Conservation (phyloP, 1,140 invertebrate genomes). For the Trachymyrmex cornetzi region DNA sequence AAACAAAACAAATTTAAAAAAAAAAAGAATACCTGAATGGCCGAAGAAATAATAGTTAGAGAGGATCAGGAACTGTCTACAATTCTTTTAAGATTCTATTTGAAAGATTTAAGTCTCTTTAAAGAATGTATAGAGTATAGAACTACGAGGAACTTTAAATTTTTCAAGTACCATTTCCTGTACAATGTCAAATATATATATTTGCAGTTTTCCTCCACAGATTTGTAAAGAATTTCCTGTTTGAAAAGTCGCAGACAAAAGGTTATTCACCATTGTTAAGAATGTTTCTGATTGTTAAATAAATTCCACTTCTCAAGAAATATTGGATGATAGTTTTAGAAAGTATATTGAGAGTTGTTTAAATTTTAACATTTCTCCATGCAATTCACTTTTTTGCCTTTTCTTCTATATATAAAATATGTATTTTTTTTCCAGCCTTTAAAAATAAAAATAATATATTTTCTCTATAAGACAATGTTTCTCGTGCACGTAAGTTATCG, state of each 20-base stretch:
- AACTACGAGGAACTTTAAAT: not conserved
- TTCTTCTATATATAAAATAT: not conserved
- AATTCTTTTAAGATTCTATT: not conserved
- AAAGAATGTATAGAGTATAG: not conserved
- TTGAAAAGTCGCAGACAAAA: not conserved
- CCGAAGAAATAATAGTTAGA: not conserved
- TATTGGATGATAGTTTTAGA: not conserved
- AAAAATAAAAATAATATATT: not conserved
- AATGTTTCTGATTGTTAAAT: not conserved
- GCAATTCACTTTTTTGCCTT: not conserved
- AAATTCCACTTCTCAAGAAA: not conserved
- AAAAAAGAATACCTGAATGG: not conserved
- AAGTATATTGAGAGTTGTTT: not conserved
- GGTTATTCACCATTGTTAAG: not conserved
- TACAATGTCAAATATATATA: not conserved
- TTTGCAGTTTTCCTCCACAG: not conserved
- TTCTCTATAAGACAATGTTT: not conserved
- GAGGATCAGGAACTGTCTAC: not conserved
- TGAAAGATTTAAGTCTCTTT: constrained; percentile 15
- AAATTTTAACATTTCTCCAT: constrained; percentile 8
- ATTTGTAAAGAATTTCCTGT: not conserved
- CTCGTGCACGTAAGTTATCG: not conserved
- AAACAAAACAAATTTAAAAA: not conserved
- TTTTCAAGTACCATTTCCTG: not conserved
- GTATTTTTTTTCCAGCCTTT: not conserved